Evolutionary conservation across 2,888 invertebrate genomes (phyloP), one percentile per base, ranked within the genome.

Genomic region (Heterodera filipjevi): DNA sequence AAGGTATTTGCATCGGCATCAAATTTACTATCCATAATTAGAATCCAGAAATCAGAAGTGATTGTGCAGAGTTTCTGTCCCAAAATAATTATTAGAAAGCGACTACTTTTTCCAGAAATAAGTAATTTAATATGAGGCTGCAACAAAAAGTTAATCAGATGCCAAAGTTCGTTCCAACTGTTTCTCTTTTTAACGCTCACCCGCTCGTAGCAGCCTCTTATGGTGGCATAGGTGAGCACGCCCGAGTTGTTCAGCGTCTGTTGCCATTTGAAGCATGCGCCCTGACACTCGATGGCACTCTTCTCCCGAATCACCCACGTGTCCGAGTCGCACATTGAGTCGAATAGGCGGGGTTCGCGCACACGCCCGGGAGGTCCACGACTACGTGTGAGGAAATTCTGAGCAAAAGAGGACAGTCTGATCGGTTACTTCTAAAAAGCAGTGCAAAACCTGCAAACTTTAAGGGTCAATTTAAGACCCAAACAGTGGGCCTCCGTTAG

Each of bases 201-300:
- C 85, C 77, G 35, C 82, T 80, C 53, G 79, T 86, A 86, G 78
- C 88, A 88, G 27, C 85, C 87, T 5, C 88, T 84, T 70, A 88
- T 86, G 8, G 87, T 88, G 83, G 88, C 84, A 19, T 82, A 82
- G 16, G 87, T 85, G 35, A 80, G 81, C 16, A 84, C 81, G 2
- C 87, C 87, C 84, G 77, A 66, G 79, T 88, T 88, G 77, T 88
- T 88, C 6, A 88, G 72, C 39, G 78, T 79, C 79, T 88, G 87
- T 27, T 84, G 83, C 88, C 88, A 88, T 81, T 88, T 88, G 78
- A 84, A 86, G 80, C 88, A 88, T 3, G 81, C 80, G 6, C 84
- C 80, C 33, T 85, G 84, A 80, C 88, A 88, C n/a, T 88, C 87
- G 44, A 86, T 86, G 3, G 83, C 81, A 16, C 84, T 82, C 78